Evolutionary conservation across 2,888 invertebrate species (phyloP).

Genomic region (Zygothrica quintamaculata): DNA sequence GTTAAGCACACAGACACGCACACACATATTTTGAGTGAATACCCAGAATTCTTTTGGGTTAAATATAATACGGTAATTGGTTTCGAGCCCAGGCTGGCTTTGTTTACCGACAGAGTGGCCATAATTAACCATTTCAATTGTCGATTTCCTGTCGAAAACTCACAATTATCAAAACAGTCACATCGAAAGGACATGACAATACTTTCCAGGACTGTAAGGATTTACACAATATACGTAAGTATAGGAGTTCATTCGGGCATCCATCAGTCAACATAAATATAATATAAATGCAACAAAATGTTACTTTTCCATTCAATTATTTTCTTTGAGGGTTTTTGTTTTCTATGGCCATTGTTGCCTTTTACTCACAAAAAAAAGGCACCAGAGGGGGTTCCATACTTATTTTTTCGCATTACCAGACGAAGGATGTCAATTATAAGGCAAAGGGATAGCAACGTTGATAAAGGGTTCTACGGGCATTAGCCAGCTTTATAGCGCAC

Average conservation of each 20-base stretch:
- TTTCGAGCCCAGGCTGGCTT: conserved; percentile 2
- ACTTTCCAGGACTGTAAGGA: conserved; percentile 25
- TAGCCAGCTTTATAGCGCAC: conserved; percentile 63
- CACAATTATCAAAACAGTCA: conserved; percentile 43
- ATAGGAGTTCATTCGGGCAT: conserved; percentile 21
- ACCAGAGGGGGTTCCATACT: conserved; percentile 29
- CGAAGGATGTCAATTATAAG: conserved; percentile 51
- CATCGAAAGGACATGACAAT: conserved; percentile 29
- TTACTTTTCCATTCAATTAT: conserved; percentile 62
- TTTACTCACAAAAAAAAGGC: conserved; percentile 40
- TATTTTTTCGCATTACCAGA: conserved; percentile 42
- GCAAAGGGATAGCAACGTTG: conserved; percentile 21
- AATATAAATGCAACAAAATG: conserved; percentile 60
- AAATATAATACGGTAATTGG: conserved; percentile 7
- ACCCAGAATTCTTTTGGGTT: neutral
- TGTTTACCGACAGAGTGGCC: conserved; percentile 48
- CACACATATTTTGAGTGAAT: neutral
- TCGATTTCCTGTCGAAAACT: conserved; percentile 44
- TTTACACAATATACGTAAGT: too few species aligned
- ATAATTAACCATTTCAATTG: conserved; percentile 60
- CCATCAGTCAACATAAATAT: conserved; percentile 30
- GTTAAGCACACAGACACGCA: conserved; percentile 1
- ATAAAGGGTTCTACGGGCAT: conserved; percentile 58
- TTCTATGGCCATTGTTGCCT: conserved; percentile 43
- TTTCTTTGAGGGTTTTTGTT: too few species aligned